phyloP scores from a whole-genome alignment of 2,888 invertebrate species.

The Coenonympha glycerion region DNA sequence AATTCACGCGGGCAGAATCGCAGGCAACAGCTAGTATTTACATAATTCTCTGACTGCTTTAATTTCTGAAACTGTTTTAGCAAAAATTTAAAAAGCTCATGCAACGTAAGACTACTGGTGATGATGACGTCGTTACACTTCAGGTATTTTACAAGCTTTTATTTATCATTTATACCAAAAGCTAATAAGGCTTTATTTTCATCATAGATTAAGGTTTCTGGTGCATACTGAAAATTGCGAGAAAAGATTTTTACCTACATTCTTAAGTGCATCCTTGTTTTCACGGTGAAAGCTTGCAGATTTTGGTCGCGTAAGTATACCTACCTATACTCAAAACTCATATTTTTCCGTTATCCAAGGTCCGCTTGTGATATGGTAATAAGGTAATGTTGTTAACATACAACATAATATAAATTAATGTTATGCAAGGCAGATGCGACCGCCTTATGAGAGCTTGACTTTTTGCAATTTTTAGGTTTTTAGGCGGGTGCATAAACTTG shows the following conservation, averaged over 20 bases:
- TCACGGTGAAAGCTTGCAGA: background rate
- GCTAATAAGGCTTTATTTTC: no score
- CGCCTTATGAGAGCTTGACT: constrained; percentile 1
- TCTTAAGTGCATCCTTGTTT: background rate
- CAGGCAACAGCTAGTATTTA: background rate
- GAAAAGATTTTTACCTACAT: no score
- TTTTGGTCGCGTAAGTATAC: background rate
- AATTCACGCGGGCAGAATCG: no score
- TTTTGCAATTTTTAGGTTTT: constrained; percentile 1
- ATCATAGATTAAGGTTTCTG: background rate
- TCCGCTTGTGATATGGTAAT: constrained; percentile 5
- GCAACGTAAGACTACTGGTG: constrained; percentile 56
- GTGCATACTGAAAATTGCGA: background rate
- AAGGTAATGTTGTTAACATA: constrained; percentile 6
- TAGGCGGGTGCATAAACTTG: background rate
- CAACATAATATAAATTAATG: constrained; percentile 10
- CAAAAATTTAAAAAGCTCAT: constrained; percentile 63
- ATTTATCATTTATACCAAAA: no score
- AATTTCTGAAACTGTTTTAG: constrained; percentile 24
- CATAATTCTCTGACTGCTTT: no score
- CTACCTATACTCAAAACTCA: background rate
- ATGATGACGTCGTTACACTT: constrained; percentile 62
- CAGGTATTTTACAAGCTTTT: constrained; percentile 41
- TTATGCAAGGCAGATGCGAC: constrained; percentile 8
- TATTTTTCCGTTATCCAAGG: constrained; percentile 1